A percentile compares a stretch with the other conserved stretches of the same genome.
Conservation (phyloP, 2,797 vertebrate species). For the Meriones psammophilus region DNA sequence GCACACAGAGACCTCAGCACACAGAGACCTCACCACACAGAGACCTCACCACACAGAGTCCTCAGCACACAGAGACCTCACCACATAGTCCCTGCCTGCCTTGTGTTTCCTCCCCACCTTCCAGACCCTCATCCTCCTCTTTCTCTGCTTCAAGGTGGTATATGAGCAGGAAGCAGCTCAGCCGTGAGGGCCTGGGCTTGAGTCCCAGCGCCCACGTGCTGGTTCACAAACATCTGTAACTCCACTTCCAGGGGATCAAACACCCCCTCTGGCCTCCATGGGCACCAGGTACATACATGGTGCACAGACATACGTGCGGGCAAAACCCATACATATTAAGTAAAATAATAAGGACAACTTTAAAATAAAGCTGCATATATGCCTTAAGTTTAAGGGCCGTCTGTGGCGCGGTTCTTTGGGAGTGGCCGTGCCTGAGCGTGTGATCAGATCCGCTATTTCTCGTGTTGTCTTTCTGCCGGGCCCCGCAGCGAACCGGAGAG, state of each 20-base stretch:
- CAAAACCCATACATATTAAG: neutral
- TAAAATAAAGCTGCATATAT: neutral
- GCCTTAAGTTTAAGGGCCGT: neutral
- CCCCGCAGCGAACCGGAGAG: neutral
- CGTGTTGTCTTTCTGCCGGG: neutral
- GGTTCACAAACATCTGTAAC: neutral
- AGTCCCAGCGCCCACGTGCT: no score
- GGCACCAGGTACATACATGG: neutral
- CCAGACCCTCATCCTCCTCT: neutral
- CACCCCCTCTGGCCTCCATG: neutral
- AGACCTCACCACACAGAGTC: no score
- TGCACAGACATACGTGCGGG: neutral
- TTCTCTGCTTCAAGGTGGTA: no score
- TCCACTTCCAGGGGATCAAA: neutral
- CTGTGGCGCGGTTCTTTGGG: neutral
- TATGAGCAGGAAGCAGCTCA: no score
- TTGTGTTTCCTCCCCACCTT: neutral
- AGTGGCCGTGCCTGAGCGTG: neutral
- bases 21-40: no score
- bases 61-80: no score
- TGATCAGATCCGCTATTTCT: neutral
- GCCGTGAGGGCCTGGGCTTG: no score
- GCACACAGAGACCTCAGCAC: no score
- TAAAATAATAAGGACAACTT: neutral
- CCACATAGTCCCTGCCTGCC: neutral